Evolutionary conservation across 2,888 invertebrate genomes (phyloP).

Genomic region (Rhagonycha lutea): DNA sequence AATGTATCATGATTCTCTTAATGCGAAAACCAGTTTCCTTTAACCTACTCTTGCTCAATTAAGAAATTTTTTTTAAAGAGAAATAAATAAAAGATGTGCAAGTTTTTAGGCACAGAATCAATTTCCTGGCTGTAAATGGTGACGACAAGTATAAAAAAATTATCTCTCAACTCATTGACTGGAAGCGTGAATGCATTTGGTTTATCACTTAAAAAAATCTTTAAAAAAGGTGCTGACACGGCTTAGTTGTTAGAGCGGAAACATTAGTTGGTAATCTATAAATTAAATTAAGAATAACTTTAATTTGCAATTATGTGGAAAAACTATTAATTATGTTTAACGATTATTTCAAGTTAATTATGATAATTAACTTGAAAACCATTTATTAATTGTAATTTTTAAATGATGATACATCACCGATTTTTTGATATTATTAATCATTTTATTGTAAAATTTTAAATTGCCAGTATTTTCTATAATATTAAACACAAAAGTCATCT

Average conservation of each 20-base stretch:
- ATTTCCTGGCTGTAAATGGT: not conserved
- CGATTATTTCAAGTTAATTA: not conserved
- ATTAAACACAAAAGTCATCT: too few relatives aligned
- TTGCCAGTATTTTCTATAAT: too few relatives aligned
- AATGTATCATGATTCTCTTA: not conserved
- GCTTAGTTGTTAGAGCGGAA: constrained; percentile 1
- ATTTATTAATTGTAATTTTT: not conserved
- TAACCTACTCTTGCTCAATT: not conserved
- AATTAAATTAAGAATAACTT: not conserved
- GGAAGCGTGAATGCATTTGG: not conserved
- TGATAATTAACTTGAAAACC: not conserved
- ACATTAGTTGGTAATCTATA: not conserved
- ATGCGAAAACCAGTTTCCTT: not conserved
- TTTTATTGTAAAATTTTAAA: too few relatives aligned
- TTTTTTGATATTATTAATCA: not conserved
- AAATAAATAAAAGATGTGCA: not conserved
- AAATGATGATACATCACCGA: not conserved
- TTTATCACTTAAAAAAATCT: not conserved
- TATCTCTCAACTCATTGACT: constrained; percentile 4
- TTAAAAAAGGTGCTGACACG: constrained; percentile 3
- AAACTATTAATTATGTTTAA: not conserved
- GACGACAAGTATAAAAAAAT: not conserved
- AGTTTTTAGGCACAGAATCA: not conserved
- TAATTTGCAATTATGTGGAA: constrained; percentile 1
- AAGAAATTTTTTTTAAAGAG: not conserved